Conservation (phyloP, 2,888 invertebrate genomes). For the Diogma glabrata region DNA sequence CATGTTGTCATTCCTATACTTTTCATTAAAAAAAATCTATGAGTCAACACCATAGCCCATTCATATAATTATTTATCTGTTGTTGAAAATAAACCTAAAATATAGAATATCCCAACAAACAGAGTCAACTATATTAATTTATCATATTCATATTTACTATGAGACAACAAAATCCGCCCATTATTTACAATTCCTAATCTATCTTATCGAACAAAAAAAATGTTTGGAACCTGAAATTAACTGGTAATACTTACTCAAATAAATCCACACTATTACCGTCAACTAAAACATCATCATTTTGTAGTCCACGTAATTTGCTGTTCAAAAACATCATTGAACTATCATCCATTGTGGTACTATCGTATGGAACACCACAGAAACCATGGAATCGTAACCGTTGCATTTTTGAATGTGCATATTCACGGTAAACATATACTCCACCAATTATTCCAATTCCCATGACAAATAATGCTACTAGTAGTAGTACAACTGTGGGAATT, state of each 20-base stretch:
- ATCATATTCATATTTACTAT: too few relatives aligned
- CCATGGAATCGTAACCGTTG: conserved; percentile 38
- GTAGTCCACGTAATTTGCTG: conserved; percentile 1
- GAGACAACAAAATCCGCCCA: too few relatives aligned
- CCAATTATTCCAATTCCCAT: conserved; percentile 58
- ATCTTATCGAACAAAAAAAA: too few relatives aligned
- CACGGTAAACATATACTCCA: conserved; percentile 64
- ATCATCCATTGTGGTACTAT: conserved; percentile 19
- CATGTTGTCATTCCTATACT: too few relatives aligned
- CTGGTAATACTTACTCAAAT: conserved; percentile 3
- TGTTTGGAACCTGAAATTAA: too few relatives aligned
- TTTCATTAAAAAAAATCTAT: too few relatives aligned
- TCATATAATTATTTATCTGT: too few relatives aligned
- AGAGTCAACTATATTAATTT: too few relatives aligned
- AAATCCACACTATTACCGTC: not conserved
- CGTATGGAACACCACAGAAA: conserved; percentile 34
- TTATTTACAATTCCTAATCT: too few relatives aligned
- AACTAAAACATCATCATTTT: conserved; percentile 2
- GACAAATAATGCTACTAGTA: conserved; percentile 55
- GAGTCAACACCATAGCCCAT: too few relatives aligned
- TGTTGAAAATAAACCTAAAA: too few relatives aligned
- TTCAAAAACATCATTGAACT: conserved; percentile 4
- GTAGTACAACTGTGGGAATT: conserved; percentile 53
- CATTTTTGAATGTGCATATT: conserved; percentile 50
- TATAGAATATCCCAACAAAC: too few relatives aligned